Evolutionary conservation across 2,888 invertebrate species (phyloP).

Genomic region (Silvanus unidentatus): DNA sequence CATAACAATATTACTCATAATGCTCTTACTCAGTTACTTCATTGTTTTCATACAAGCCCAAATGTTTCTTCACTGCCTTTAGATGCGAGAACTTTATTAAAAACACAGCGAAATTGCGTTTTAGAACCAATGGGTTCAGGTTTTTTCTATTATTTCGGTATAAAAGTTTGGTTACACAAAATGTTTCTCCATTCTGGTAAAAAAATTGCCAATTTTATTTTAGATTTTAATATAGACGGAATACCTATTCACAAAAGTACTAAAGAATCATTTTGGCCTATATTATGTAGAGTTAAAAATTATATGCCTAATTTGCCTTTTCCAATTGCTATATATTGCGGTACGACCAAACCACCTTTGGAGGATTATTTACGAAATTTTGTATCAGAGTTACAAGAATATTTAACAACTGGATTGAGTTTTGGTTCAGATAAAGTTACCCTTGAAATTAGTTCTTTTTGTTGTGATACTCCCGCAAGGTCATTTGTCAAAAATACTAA

Average conservation of each 20-base stretch:
- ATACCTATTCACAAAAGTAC: conserved; percentile 12
- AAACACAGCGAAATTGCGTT: not conserved
- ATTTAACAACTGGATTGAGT: too few species aligned
- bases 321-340: conserved; percentile 13
- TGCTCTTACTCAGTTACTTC: not conserved
- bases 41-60: not conserved
- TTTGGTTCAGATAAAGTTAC: too few species aligned
- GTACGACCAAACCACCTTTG: conserved; percentile 17
- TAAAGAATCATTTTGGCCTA: conserved; percentile 16
- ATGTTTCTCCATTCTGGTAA: too few species aligned
- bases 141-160: not conserved
- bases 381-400: too few species aligned
- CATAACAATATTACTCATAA: not conserved
- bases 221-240: conserved; percentile 13
- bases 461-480: not conserved
- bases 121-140: not conserved
- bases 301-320: not conserved
- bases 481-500: conserved; percentile 1
- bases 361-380: too few species aligned
- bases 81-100: conserved; percentile 2
- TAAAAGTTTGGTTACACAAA: too few species aligned
- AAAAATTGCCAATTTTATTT: not conserved
- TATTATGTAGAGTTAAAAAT: conserved; percentile 10
- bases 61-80: not conserved
- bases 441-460: conserved; percentile 3